These are phyloP conservation scores for Gadopsis bispinosus DNA, from an alignment of 2,797 vertebrate genomes.

Conservation along the genomic window DNA sequence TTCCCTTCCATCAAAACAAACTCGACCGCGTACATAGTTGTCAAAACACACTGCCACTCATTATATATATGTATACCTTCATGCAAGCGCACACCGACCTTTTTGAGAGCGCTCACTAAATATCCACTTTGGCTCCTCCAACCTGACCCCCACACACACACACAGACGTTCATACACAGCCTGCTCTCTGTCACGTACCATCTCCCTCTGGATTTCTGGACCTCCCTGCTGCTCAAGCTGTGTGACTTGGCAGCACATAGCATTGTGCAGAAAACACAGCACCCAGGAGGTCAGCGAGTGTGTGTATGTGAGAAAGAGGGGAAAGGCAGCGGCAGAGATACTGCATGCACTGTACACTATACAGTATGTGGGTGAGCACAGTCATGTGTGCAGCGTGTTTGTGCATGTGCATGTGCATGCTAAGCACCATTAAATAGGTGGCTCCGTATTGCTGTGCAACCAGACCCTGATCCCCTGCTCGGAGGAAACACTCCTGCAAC, in stretches of 20 bases:
- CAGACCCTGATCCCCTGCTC: constrained; percentile 47
- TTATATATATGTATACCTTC: constrained; percentile 19
- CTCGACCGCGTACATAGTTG: not conserved
- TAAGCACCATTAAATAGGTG: constrained; percentile 82
- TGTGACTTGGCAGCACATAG: constrained; percentile 83
- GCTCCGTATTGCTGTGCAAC: constrained; percentile 65
- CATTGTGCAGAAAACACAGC: constrained; percentile 66
- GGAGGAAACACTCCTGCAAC: constrained; percentile 58
- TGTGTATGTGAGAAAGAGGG: constrained; percentile 37
- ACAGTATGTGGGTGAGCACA: constrained; percentile 18
- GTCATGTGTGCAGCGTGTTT: constrained; percentile 43
- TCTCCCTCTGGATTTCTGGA: constrained; percentile 80
- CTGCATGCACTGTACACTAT: constrained; percentile 24
- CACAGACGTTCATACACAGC: constrained; percentile 49
- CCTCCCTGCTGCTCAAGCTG: constrained; percentile 83
- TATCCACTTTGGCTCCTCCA: constrained; percentile 38
- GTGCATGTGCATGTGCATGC: constrained; percentile 55
- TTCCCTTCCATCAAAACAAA: constrained; percentile 33
- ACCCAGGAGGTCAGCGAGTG: constrained; percentile 66
- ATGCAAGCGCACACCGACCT: constrained; percentile 16
- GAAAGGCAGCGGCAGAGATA: constrained; percentile 31
- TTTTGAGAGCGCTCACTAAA: constrained; percentile 22
- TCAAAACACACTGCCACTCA: constrained; percentile 45
- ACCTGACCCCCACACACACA: constrained; percentile 47
- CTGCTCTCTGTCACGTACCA: constrained; percentile 84